Evolutionary conservation across 2,797 vertebrate genomes (phyloP), one percentile per base, ranked within the genome.

Genomic region (Poecilia velifera): DNA sequence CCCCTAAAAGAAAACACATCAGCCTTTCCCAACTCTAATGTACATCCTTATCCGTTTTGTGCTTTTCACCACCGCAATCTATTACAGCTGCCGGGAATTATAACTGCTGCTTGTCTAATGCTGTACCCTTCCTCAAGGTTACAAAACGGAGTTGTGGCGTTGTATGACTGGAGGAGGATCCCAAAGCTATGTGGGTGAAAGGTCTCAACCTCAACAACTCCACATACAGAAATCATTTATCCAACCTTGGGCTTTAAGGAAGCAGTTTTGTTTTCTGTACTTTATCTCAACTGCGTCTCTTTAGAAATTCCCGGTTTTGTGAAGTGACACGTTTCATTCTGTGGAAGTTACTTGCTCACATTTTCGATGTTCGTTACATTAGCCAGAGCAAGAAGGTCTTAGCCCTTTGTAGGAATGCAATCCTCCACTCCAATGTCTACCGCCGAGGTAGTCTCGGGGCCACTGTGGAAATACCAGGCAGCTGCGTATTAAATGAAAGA

Each of bases 401-500:
- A 80, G 82, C 72, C 81, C 74, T 51, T 2, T 25, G 59, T 28
- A 88, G 84, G 89, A 89, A 88, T 88, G 82, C 9, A 46, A 46
- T 64, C 77, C 86, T 84, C 84, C 84, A 77, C 83, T 84, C 77
- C 82, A 76, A 84, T 81, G 80, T 83, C 81, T 72, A 68, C 68
- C 39, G 1, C 49, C 70, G 57, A 70, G 76, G 77, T 78, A 74
- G 83, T 77, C 70, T 78, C 74, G 80, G 81, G 84, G 77, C 81
- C 89, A 77, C 82, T 31, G 4, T 89, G 86, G 90, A 89, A 93
- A 93, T 84, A 78, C 86, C 88, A 80, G 41, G 71, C 10, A 9
- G 81, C 89, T 80, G 53, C 88, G 84, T 81, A 85, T 45, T 77
- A 87, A 92, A 93, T 76, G 77, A 77, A 86, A 93, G 87, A 88